Conservation (phyloP, 2,888 invertebrate genomes). For the Diarsia brunnea region DNA sequence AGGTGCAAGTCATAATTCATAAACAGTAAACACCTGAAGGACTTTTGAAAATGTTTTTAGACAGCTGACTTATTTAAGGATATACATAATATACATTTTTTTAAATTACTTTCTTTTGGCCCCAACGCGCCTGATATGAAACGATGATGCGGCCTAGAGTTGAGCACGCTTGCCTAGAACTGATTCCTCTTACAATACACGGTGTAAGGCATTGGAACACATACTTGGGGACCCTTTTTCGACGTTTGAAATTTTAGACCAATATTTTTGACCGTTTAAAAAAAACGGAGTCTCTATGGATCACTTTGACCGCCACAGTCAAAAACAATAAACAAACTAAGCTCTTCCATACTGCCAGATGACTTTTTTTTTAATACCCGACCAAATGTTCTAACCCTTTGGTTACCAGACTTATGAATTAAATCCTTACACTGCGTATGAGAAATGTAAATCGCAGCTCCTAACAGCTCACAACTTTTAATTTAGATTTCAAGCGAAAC, state of each 20-base stretch:
- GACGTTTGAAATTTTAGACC: neutral
- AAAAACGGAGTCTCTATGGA: neutral
- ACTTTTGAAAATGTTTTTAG: neutral
- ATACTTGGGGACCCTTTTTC: too few relatives aligned
- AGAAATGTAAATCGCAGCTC: neutral
- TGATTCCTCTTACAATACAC: neutral
- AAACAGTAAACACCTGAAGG: neutral
- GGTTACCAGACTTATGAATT: neutral
- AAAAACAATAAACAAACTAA: neutral
- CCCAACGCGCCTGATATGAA: neutral
- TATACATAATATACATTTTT: neutral
- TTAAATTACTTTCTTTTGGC: neutral
- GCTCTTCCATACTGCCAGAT: neutral
- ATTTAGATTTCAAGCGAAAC: neutral
- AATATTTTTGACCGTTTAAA: neutral
- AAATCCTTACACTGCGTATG: neutral
- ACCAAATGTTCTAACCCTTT: too few relatives aligned
- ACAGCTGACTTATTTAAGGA: neutral
- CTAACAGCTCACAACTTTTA: neutral
- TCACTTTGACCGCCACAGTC: neutral
- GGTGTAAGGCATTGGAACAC: neutral
- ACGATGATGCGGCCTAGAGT: neutral
- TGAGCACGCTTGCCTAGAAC: neutral
- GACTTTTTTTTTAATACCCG: neutral
- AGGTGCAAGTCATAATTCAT: neutral